These are phyloP conservation scores for Meleagris gallopavo DNA, from an alignment of 2,113 vertebrate genomes.

Conservation along the genomic window DNA sequence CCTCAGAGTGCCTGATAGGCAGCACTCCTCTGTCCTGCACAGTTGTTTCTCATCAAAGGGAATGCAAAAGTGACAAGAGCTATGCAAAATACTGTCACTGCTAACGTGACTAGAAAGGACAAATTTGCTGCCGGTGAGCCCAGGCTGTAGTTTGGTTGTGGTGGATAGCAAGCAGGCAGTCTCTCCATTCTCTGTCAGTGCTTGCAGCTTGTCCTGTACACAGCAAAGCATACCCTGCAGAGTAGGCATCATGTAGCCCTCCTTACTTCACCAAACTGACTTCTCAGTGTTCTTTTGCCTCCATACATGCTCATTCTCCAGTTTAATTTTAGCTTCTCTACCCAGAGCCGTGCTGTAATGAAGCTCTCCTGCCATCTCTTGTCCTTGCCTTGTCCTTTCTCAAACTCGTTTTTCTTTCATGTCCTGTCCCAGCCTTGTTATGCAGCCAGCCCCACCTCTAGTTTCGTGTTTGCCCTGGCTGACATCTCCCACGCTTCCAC, in stretches of 20 bases:
- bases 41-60: fast-evolving
- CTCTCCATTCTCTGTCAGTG: neutral
- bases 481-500: neutral
- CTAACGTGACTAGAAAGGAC: fast-evolving
- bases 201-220: neutral
- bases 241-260: neutral
- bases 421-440: neutral
- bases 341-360: neutral
- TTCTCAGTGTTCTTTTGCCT: neutral
- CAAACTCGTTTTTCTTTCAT: fast-evolving
- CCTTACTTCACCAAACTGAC: neutral
- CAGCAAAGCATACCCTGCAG: neutral
- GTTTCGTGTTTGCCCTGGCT: neutral
- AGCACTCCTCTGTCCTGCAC: neutral
- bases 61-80: neutral
- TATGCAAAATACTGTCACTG: neutral
- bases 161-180: neutral
- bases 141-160: neutral
- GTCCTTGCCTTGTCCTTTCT: neutral
- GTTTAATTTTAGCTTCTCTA: neutral
- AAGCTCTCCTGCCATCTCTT: neutral
- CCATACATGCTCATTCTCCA: neutral
- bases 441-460: neutral
- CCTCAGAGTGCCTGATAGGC: fast-evolving
- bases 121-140: neutral